Conservation (phyloP, 53 echinoderm and acorn worm genomes). For the Arbacia lixula region DNA sequence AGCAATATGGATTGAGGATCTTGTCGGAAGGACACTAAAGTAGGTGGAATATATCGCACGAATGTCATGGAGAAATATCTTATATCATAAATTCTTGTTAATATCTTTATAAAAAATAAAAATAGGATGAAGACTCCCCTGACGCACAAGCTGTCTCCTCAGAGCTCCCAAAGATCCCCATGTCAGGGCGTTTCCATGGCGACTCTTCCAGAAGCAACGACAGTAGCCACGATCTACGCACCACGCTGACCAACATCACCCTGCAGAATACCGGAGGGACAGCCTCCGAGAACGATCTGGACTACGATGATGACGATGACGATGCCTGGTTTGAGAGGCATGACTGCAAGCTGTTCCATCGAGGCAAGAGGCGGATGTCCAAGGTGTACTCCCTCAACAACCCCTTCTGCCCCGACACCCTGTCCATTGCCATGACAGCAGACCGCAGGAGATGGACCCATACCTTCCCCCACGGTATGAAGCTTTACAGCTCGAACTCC, state of each 20-base stretch:
- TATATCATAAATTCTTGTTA: too few species aligned
- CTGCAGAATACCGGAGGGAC: not conserved
- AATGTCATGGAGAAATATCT: too few species aligned
- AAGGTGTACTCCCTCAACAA: slow-evolving; percentile 76
- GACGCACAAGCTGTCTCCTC: not conserved
- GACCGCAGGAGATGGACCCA: slow-evolving; percentile 93
- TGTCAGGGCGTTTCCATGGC: slow-evolving; percentile 25
- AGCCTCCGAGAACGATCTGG: not conserved
- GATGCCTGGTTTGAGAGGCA: slow-evolving; percentile 62
- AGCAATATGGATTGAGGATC: too few species aligned
- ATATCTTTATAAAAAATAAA: too few species aligned
- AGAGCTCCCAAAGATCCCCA: slow-evolving; percentile 48
- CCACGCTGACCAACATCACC: not conserved
- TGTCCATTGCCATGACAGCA: slow-evolving; percentile 76
- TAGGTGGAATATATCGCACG: not conserved
- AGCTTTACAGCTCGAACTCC: too few species aligned
- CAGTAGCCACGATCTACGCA: not conserved
- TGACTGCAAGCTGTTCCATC: slow-evolving; percentile 74
- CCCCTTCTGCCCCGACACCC: slow-evolving; percentile 75
- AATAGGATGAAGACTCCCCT: slow-evolving; percentile 24
- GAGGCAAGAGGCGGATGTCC: slow-evolving; percentile 4
- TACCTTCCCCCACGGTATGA: slow-evolving; percentile 90
- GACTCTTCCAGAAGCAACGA: slow-evolving; percentile 12
- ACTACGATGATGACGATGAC: slow-evolving; percentile 56
- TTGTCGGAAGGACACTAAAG: too few species aligned